phyloP scores from a whole-genome alignment of 2,797 vertebrate genomes.

The Aythya fuligula region DNA sequence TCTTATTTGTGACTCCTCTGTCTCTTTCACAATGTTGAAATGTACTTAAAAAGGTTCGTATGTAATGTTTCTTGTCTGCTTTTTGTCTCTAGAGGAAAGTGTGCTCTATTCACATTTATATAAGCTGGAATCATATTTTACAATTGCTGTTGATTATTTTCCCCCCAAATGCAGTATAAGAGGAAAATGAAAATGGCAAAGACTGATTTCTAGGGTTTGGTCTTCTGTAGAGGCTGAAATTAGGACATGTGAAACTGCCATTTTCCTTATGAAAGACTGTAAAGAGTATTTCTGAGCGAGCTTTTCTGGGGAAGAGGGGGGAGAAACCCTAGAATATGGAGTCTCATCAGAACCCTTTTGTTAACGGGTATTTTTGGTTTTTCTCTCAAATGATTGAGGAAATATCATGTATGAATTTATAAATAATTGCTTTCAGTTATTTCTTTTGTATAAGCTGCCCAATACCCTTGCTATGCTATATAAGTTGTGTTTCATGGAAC shows the following conservation, averaged over 20 bases:
- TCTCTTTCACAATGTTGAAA: conserved; percentile 62
- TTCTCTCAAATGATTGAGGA: conserved; percentile 75
- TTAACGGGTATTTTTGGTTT: conserved; percentile 80
- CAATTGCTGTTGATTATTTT: conserved; percentile 57
- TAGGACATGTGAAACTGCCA: conserved; percentile 53
- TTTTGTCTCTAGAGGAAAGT: conserved; percentile 63
- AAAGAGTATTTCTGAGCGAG: conserved; percentile 72
- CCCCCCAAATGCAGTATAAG: conserved; percentile 23
- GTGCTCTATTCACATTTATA: conserved; percentile 73
- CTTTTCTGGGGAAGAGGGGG: conserved; percentile 60
- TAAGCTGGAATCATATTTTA: conserved; percentile 75
- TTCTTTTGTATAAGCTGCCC: conserved; percentile 82
- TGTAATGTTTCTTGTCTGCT: conserved; percentile 67
- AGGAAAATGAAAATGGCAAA: conserved; percentile 62
- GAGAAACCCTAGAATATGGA: conserved; percentile 67
- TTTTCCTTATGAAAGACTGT: conserved; percentile 67
- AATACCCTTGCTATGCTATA: conserved; percentile 82
- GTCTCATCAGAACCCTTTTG: conserved; percentile 77
- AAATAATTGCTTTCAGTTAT: conserved; percentile 80
- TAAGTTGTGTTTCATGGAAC: conserved; percentile 82
- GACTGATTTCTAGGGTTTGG: conserved; percentile 63
- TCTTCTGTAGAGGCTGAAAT: conserved; percentile 70
- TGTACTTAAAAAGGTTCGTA: conserved; percentile 72
- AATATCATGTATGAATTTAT: conserved; percentile 81
- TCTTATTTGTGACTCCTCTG: conserved; percentile 65